These are phyloP conservation scores for Cylas formicarius DNA, from an alignment of 1,140 invertebrate genomes.

Conservation along the genomic window DNA sequence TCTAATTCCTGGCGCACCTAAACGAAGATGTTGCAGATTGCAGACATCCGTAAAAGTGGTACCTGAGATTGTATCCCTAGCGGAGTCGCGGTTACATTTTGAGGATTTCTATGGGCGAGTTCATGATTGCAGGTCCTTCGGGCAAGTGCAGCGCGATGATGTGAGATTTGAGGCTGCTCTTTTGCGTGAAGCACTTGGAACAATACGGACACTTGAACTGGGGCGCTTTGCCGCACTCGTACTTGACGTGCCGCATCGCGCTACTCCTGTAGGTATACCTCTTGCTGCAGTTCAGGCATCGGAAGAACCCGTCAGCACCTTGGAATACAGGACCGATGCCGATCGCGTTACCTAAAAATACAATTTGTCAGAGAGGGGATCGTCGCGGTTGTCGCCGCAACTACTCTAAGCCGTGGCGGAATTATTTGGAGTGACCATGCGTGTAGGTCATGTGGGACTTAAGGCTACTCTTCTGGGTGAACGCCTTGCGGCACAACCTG, in stretches of 20 bases:
- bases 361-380: no score
- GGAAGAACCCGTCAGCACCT: slow-evolving; percentile 3
- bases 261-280: slow-evolving; percentile 45
- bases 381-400: no score
- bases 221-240: slow-evolving; percentile 39
- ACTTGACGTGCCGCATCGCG: slow-evolving; percentile 46
- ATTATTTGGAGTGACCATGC: slow-evolving; percentile 27
- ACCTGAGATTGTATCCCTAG: no score
- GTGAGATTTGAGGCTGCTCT: slow-evolving; percentile 27
- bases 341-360: no score
- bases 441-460: slow-evolving; percentile 32
- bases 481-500: slow-evolving; percentile 33
- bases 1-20: no score
- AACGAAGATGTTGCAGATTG: no score
- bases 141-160: slow-evolving; percentile 5
- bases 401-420: no score
- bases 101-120: no score
- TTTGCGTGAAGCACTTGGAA: slow-evolving; percentile 24
- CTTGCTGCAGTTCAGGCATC: slow-evolving; percentile 41
- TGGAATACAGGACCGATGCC: no score
- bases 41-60: no score
- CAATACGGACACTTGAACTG: slow-evolving; percentile 25
- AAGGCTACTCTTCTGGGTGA: slow-evolving; percentile 37
- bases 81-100: no score
- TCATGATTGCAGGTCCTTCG: no score